phyloP scores from a whole-genome alignment of 2,797 vertebrate species.

The Sphenopsis melanotis region DNA sequence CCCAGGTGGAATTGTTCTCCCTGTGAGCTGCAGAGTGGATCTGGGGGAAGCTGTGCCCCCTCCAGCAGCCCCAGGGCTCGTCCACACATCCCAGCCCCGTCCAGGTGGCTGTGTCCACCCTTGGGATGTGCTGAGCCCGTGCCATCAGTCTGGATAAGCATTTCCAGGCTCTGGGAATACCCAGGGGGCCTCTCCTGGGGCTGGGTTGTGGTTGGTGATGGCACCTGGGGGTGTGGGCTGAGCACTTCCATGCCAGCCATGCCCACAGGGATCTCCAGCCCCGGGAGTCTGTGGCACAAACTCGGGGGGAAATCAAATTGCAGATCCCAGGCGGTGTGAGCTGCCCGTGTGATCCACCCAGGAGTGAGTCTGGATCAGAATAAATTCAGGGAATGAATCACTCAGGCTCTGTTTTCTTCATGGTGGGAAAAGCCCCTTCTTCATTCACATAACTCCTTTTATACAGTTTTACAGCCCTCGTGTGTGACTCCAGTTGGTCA shows the following conservation, averaged over 20 bases:
- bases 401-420: background rate
- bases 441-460: background rate
- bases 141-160: too few species aligned
- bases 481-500: background rate
- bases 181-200: background rate
- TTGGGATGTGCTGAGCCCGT: background rate
- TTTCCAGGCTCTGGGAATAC: background rate
- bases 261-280: background rate
- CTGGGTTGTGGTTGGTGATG: too few species aligned
- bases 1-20: background rate
- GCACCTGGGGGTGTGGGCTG: too few species aligned
- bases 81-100: background rate
- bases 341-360: too few species aligned
- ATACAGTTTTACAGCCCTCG: background rate
- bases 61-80: background rate
- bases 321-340: background rate
- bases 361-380: background rate
- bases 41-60: background rate
- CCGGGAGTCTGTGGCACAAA: too few species aligned
- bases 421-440: background rate
- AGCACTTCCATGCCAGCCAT: too few species aligned
- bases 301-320: background rate
- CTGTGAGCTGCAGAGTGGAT: fast-evolving
- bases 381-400: background rate
- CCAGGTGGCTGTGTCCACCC: background rate